phyloP scores from a whole-genome alignment of 2,888 invertebrate species.

The Stenurella melanura region DNA sequence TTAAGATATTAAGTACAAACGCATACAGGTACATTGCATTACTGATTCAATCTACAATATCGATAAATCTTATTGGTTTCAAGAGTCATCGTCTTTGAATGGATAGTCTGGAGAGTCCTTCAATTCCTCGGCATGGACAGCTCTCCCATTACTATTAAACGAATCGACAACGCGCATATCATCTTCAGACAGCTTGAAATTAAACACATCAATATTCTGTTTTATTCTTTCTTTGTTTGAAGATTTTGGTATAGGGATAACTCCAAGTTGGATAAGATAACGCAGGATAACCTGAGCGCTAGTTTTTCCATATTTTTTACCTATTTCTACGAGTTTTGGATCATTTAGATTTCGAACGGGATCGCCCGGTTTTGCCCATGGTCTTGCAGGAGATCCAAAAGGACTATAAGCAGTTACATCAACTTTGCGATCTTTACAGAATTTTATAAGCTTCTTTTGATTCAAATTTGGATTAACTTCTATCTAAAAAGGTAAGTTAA shows the following conservation, averaged over 20 bases:
- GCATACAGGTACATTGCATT: no score
- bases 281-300: conserved; percentile 83
- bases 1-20: no score
- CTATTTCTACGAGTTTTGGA: conserved; percentile 78
- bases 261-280: conserved; percentile 73
- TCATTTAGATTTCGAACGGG: conserved; percentile 77
- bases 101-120: conserved; percentile 68
- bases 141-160: conserved; percentile 70
- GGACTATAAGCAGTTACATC: conserved; percentile 86
- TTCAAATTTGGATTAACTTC: conserved; percentile 80
- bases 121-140: conserved; percentile 65
- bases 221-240: conserved; percentile 74
- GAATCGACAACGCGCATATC: conserved; percentile 75
- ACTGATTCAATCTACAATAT: no score
- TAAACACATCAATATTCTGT: conserved; percentile 77
- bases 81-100: conserved; percentile 65
- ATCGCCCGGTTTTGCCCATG: conserved; percentile 81
- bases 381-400: conserved; percentile 84
- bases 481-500: conserved; percentile 74
- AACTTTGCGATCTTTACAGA: conserved; percentile 79
- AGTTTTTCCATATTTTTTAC: conserved; percentile 80
- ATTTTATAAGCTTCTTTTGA: conserved; percentile 80
- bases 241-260: conserved; percentile 78
- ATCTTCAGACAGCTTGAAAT: conserved; percentile 75
- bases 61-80: background rate